Conservation (phyloP, 2,888 invertebrate genomes). For the Drosophila anomalata region DNA sequence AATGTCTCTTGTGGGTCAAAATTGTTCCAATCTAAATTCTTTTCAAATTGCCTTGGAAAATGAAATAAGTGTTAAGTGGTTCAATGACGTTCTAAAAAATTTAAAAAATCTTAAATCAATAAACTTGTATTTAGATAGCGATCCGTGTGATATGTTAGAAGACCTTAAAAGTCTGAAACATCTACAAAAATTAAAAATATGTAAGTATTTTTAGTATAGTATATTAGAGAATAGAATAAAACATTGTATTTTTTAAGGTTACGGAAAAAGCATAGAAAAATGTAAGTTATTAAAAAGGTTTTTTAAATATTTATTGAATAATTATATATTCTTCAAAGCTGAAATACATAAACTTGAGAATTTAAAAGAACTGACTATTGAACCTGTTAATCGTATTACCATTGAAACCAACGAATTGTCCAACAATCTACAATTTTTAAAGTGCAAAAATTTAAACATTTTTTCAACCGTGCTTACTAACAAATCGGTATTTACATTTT, state of each 20-base stretch:
- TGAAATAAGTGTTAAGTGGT: neutral
- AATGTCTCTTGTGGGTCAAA: neutral
- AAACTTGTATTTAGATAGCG: neutral
- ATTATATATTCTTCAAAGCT: neutral
- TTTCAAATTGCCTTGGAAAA: neutral
- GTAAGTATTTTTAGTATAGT: neutral
- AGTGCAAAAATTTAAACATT: neutral
- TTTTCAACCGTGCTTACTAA: neutral
- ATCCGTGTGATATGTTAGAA: neutral
- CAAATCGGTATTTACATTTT: neutral
- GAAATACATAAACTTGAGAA: neutral
- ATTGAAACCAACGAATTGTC: neutral
- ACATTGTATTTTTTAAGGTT: neutral
- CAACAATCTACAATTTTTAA: neutral
- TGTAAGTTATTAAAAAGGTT: neutral
- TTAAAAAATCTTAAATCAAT: neutral
- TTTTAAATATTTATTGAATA: neutral
- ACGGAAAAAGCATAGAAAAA: neutral
- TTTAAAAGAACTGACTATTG: neutral
- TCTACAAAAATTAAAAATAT: neutral
- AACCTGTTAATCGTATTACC: neutral
- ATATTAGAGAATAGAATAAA: neutral
- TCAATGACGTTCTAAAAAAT: neutral
- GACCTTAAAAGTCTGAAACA: neutral
- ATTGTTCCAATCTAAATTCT: neutral